Base-by-base conservation (phyloP, 2,113 vertebrate genomes). In the Boulengeromyrus knoepffleri region DNA sequence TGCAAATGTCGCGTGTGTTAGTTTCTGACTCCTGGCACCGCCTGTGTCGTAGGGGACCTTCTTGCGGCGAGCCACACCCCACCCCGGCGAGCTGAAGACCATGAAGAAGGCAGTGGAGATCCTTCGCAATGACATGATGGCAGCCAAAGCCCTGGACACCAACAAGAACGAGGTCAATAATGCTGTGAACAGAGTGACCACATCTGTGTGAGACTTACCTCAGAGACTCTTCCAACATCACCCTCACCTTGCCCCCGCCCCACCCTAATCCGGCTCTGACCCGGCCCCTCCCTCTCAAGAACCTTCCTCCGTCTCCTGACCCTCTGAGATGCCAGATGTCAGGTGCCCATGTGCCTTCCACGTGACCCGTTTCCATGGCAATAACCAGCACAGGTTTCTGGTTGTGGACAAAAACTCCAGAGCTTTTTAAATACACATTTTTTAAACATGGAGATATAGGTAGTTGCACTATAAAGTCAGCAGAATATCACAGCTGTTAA, bases 141-240 rank as follows among this genome's bases (percentile, higher is more conserved):
- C 98, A 90, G 98, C 98, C 96, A 99, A 98, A 96, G 97, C 96
- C 96, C 96, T 99, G 97, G 99, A 99, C 95, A 98, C 99, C 95
- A 99, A 99, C 97, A 99, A 99, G 97, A 99, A 99, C 2, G 97
- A 99, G 97, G 97, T 99, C 97, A 99, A 98, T 97, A 99, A 98
- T 42, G 95, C 97, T 96, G 92, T 96, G 94, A 97, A 98, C 96
- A 97, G 96, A 95, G 96, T 99, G 96, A 99, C 98, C 95, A 99
- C 98, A 90, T 99, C 98, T 24, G 98, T 99, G 95, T 99, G 98
- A 97, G 94, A 49, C 92, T 95, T 95, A 93, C 95, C 96, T 97
- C 95, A 93, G 87, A 93, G 92, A 96, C 92, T 58, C 93, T 94
- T 94, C 97, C 62, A 13, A 3, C 62, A 70, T 27, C 62, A 15